A percentile compares a stretch with the other conserved stretches of the same genome.
phyloP scores from a whole-genome alignment of 2,797 vertebrate genomes.

The Arnoldichthys spilopterus region DNA sequence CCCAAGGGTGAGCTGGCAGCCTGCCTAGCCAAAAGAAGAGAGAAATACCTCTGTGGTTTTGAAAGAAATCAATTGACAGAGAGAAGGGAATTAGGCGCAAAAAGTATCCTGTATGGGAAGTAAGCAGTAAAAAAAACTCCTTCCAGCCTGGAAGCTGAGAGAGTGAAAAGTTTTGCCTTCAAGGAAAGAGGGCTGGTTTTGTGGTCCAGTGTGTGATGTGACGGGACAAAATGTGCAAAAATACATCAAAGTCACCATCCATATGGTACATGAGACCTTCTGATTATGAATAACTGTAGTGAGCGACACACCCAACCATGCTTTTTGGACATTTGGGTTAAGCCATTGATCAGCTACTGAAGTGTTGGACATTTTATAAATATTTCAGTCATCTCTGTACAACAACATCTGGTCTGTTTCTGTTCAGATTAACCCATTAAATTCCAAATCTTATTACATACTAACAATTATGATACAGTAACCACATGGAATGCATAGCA shows the following conservation, averaged over 20 bases:
- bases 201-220: not conserved
- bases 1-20: constrained; percentile 22
- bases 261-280: not conserved
- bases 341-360: not conserved
- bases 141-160: not conserved
- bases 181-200: not conserved
- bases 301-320: not conserved
- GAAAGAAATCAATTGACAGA: constrained; percentile 34
- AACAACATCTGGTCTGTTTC: not conserved
- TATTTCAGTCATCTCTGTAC: not conserved
- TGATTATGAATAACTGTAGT: not conserved
- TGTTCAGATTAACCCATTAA: not conserved
- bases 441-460: not conserved
- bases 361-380: not conserved
- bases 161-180: not conserved
- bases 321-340: not conserved
- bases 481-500: too few relatives aligned
- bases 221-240: too few relatives aligned
- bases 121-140: not conserved
- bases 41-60: constrained; percentile 35
- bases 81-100: constrained; percentile 25
- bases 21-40: constrained; percentile 22
- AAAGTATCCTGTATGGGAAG: not conserved
- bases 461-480: not conserved
- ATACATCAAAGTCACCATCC: not conserved